Percentiles rank a stretch among this genome's conserved stretches.
phyloP scores from a whole-genome alignment of 2,888 invertebrate species.

The Lacanobia wlatinum region DNA sequence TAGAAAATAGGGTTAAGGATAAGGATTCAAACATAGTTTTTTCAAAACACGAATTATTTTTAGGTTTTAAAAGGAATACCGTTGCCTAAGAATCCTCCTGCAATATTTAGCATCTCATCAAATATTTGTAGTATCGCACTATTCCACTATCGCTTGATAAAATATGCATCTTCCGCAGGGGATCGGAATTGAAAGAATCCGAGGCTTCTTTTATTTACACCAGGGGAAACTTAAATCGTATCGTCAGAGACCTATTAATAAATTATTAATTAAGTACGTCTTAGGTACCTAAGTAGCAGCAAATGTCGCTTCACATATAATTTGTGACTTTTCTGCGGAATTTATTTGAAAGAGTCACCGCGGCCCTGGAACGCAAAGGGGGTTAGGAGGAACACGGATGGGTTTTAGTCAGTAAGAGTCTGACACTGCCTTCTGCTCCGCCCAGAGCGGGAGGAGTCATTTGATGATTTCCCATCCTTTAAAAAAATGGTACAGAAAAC shows the following conservation, averaged over 20 bases:
- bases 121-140: slow-evolving; percentile 30
- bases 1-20: not conserved
- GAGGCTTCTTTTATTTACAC: slow-evolving; percentile 5
- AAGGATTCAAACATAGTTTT: not conserved
- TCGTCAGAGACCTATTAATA: not conserved
- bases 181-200: slow-evolving; percentile 14
- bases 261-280: not conserved
- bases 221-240: not conserved
- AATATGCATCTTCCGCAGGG: slow-evolving; percentile 44
- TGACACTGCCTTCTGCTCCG: no score
- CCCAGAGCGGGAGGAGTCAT: no score
- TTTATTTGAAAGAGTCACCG: no score
- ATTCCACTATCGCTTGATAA: slow-evolving; percentile 48
- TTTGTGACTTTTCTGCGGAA: no score
- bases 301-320: not conserved
- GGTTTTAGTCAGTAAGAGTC: no score
- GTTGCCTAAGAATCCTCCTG: slow-evolving; percentile 4
- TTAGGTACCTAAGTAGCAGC: not conserved
- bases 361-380: no score
- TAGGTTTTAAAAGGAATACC: slow-evolving; percentile 1
- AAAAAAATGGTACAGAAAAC: no score
- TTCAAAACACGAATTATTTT: not conserved
- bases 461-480: no score
- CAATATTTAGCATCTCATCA: slow-evolving; percentile 31
- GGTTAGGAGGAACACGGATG: no score